phyloP scores from a whole-genome alignment of 2,888 invertebrate genomes.

The Leuctra nigra region DNA sequence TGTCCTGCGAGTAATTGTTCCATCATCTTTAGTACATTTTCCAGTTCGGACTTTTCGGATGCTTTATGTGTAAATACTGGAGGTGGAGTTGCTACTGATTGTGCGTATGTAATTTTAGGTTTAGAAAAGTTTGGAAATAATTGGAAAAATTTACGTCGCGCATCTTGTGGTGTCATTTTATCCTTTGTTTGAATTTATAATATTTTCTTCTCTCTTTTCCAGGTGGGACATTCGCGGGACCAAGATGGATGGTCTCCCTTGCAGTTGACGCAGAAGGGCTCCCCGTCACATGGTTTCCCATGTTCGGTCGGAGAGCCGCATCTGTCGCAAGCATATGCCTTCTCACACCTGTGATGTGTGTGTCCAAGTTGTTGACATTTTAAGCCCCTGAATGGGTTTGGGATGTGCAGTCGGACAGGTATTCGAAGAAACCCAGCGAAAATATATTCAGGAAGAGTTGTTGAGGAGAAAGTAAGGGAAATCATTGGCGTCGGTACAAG shows the following conservation, averaged over 20 bases:
- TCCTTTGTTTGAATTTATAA: not conserved
- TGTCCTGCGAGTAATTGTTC: no score
- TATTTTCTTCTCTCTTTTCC: not conserved
- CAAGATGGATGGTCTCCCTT: slow-evolving; percentile 4
- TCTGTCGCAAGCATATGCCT: not conserved
- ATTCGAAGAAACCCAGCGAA: not conserved
- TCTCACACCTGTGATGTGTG: not conserved
- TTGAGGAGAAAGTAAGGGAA: not conserved
- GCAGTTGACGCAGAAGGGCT: slow-evolving; percentile 1
- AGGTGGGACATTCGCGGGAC: not conserved
- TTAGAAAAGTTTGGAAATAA: no score
- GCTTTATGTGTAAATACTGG: no score
- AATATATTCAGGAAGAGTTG: not conserved
- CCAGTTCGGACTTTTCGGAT: no score
- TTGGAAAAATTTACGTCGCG: no score
- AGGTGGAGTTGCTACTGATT: no score
- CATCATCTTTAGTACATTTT: no score
- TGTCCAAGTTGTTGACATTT: not conserved
- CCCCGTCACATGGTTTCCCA: not conserved
- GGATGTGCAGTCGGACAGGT: not conserved
- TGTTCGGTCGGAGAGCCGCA: not conserved
- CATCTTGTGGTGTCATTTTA: not conserved
- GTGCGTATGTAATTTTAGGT: no score
- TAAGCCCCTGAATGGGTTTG: not conserved
- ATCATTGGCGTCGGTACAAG: not conserved